Base-by-base conservation (phyloP, 2,797 vertebrate species). In the Gymnothorax reevesii region DNA sequence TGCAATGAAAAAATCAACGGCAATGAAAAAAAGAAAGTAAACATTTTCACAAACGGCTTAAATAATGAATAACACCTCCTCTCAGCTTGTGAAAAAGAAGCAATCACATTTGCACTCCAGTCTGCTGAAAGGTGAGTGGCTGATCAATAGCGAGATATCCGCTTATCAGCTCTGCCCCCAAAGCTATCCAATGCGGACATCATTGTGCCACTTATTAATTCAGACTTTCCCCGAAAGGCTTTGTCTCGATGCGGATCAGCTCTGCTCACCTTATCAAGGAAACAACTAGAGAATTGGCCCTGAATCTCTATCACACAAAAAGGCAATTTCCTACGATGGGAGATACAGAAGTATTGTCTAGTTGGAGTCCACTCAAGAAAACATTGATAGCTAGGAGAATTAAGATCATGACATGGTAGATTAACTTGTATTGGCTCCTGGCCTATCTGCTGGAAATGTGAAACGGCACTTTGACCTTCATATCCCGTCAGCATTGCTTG, bases 161-260 rank as follows among this genome's bases (percentile, higher is more conserved):
- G n/a, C 57, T 83, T 83, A 83, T 83, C 82, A 83, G 49, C 10
- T 25, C 54, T 33, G 15, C 82, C 57, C 79, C 77, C 52, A 22
- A 22, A 49, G 8, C 49, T 12, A 54, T 55, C 49, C 55, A 59
- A n/a, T 8, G n/a, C 57, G 12, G 82, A 59, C 57, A 59, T 83
- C 82, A 83, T 83, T 83, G 60, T 20, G 82, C n/a, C 82, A 8
- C 57, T 33, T 25, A 83, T 60, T n/a, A n/a, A 83, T 83, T 33
- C 82, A 5, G 55, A 80, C 77, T 80, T 80, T 80, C 57, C 33
- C 57, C 25, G 57, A 83, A 20, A 83, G 82, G n/a, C 55, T 10
- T 25, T 57, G 1, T 4, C 55, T 15, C 10, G 82, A 83, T 83
- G 27, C n/a, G 13, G 25, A 83, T 83, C 82, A 27, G 82, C 57